These are phyloP conservation scores for Phaethornis superciliosus DNA, from an alignment of 2,113 vertebrate species.

Conservation along the genomic window DNA sequence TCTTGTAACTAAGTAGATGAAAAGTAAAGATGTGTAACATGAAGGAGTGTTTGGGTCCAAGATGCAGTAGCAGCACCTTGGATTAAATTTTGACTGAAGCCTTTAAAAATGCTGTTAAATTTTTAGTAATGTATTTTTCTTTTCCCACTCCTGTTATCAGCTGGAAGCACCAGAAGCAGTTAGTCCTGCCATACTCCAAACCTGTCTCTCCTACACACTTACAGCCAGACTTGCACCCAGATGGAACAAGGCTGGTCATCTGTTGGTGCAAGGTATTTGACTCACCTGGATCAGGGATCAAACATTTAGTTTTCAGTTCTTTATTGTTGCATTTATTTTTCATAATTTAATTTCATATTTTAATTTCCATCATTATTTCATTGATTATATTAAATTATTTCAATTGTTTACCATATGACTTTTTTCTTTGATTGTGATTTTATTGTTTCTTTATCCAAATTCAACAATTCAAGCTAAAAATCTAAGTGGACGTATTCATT, in stretches of 20 bases:
- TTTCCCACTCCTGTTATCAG: constrained; percentile 65
- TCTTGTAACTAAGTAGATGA: background rate
- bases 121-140: background rate
- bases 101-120: background rate
- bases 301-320: background rate
- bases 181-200: constrained; percentile 80
- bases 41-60: background rate
- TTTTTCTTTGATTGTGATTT: background rate
- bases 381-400: background rate
- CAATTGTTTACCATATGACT: background rate
- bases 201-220: constrained; percentile 86
- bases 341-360: background rate
- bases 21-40: background rate
- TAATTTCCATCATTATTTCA: background rate
- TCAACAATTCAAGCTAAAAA: background rate
- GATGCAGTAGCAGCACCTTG: background rate
- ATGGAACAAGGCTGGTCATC: constrained; percentile 89
- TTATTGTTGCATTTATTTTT: background rate
- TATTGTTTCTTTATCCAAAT: background rate
- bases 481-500: background rate
- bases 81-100: background rate
- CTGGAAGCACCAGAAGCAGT: constrained; percentile 76
- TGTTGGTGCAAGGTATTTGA: constrained; percentile 83
- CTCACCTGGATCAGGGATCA: background rate
- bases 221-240: constrained; percentile 80